Evolutionary conservation across 2,113 vertebrate species (phyloP).

Genomic region (Thryonomys swinderianus): DNA sequence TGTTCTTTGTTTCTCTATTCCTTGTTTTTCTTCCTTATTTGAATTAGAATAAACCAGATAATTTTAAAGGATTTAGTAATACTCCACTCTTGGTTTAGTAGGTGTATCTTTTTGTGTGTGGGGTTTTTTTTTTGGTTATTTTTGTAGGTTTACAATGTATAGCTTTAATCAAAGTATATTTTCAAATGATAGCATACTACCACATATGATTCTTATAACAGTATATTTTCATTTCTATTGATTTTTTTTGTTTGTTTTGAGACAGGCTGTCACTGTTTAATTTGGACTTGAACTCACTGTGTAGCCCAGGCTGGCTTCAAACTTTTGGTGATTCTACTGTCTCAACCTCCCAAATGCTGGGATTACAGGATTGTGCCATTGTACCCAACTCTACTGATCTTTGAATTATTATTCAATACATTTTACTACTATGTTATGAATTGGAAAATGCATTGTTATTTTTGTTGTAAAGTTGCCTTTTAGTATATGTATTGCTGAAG

Average conservation of each 20-base stretch:
- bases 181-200: background rate
- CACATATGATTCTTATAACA: background rate
- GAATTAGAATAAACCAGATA: background rate
- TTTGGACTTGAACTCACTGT: background rate
- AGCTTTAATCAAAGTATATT: background rate
- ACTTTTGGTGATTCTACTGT: background rate
- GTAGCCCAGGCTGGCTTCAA: background rate
- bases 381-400: background rate
- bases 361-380: background rate
- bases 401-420: background rate
- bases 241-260: background rate
- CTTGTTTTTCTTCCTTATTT: background rate
- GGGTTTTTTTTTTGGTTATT: background rate
- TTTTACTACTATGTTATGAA: background rate
- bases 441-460: background rate
- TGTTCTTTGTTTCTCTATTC: background rate
- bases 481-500: background rate
- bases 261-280: background rate
- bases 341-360: background rate
- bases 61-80: conserved; percentile 18
- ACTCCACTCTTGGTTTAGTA: background rate
- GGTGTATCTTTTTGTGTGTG: background rate
- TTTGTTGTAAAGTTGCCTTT: conserved; percentile 2
- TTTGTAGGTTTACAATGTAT: background rate
- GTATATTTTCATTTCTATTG: conserved; percentile 28